A percentile compares a stretch with the other conserved stretches of the same genome.
Evolutionary conservation across 2,888 invertebrate species (phyloP).

Genomic region (Mythimna loreyi): DNA sequence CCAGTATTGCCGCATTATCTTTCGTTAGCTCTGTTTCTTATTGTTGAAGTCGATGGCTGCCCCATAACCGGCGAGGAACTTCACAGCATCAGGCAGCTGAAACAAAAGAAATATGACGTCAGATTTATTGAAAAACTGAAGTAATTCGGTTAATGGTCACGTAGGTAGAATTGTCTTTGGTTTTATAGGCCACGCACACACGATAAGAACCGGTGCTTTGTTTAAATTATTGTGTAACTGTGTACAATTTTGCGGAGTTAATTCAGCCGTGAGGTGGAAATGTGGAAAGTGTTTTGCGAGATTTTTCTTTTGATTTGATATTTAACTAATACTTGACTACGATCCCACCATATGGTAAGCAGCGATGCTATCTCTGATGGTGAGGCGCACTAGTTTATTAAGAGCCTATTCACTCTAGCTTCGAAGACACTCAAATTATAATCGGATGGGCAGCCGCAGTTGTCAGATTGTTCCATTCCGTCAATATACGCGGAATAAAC

Average conservation of each 20-base stretch:
- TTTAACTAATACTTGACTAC: too few relatives aligned
- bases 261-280: conserved; percentile 7
- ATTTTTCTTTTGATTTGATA: too few relatives aligned
- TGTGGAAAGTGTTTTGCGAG: conserved; percentile 9
- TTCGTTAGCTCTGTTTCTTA: conserved; percentile 64
- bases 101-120: conserved; percentile 81
- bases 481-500: too few relatives aligned
- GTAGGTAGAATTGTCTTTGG: conserved; percentile 57
- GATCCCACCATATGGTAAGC: too few relatives aligned
- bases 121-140: conserved; percentile 64
- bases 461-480: too few relatives aligned
- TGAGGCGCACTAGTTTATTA: too few relatives aligned
- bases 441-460: too few relatives aligned
- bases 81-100: conserved; percentile 84
- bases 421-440: too few relatives aligned
- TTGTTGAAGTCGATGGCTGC: conserved; percentile 83
- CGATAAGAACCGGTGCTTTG: conserved; percentile 45
- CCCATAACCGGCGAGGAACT: conserved; percentile 85
- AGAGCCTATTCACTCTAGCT: too few relatives aligned
- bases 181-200: conserved; percentile 50
- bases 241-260: conserved; percentile 40
- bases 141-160: conserved; percentile 66
- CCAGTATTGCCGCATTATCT: conserved; percentile 68
- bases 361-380: too few relatives aligned
- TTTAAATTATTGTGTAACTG: conserved; percentile 44